phyloP scores from a whole-genome alignment of 2,888 invertebrate genomes.

The Ophion ventricosus region DNA sequence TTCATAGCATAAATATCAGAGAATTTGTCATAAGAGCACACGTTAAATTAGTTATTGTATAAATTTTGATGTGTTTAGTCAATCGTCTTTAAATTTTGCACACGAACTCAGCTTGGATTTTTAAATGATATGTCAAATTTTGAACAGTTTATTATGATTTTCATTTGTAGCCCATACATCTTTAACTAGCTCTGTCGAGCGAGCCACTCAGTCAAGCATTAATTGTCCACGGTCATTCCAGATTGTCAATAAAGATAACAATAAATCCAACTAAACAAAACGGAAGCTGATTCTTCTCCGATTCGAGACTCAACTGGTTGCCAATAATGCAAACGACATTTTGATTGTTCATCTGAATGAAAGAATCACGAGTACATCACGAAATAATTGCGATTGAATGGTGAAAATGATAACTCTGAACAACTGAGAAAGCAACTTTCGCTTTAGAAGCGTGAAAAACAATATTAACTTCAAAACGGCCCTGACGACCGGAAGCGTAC shows the following conservation, averaged over 20 bases:
- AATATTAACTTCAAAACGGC: not conserved
- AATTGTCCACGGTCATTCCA: not conserved
- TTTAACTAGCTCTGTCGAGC: too few species aligned
- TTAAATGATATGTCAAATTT: too few species aligned
- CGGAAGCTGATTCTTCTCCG: not conserved
- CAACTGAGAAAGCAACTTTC: not conserved
- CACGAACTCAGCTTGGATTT: too few species aligned
- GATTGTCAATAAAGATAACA: not conserved
- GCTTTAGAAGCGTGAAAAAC: not conserved
- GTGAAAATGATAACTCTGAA: not conserved
- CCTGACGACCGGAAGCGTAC: slow-evolving; percentile 33
- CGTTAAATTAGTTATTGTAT: too few species aligned
- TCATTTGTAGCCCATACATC: too few species aligned
- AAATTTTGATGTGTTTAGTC: too few species aligned
- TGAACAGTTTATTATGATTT: too few species aligned
- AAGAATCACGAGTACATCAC: not conserved
- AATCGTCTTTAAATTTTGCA: too few species aligned
- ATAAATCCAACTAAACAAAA: not conserved
- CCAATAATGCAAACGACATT: too few species aligned
- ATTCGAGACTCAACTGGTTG: not conserved
- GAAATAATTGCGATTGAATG: not conserved
- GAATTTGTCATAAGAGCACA: too few species aligned
- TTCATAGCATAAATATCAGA: too few species aligned
- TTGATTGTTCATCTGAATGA: not conserved
- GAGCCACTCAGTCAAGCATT: too few species aligned